These are phyloP conservation scores for Melanotaenia maccullochi DNA, from an alignment of 2,797 vertebrate genomes.

Conservation along the genomic window DNA sequence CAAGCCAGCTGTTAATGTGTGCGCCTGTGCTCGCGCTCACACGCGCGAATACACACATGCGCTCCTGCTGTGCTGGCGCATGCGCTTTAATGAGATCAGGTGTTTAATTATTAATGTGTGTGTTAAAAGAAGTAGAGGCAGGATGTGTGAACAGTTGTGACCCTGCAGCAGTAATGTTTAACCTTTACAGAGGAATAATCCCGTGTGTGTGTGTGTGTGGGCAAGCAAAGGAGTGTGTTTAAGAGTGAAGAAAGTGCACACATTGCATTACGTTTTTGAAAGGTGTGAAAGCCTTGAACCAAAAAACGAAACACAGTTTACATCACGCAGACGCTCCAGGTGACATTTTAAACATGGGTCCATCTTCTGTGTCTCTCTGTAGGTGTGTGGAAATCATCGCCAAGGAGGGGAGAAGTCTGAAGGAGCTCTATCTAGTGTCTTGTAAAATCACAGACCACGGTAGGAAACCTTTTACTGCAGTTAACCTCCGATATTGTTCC, in stretches of 20 bases:
- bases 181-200: constrained; percentile 62
- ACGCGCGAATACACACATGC: constrained; percentile 15
- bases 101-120: constrained; percentile 79
- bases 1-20: constrained; percentile 15
- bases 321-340: constrained; percentile 2
- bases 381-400: constrained; percentile 99
- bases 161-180: constrained; percentile 70
- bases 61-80: constrained; percentile 30
- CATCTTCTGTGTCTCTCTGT: constrained; percentile 63
- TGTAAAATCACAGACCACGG: constrained; percentile 99
- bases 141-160: constrained; percentile 63
- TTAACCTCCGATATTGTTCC: constrained; percentile 60
- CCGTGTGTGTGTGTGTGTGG: constrained; percentile 2
- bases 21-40: not conserved
- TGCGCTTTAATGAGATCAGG: constrained; percentile 73
- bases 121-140: constrained; percentile 62
- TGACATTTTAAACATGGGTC: constrained; percentile 53
- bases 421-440: constrained; percentile 97
- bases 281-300: constrained; percentile 23
- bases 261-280: constrained; percentile 24
- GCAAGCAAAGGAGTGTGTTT: not conserved
- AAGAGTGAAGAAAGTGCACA: not conserved
- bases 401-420: constrained; percentile 94
- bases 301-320: constrained; percentile 32
- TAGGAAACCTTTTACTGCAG: constrained; percentile 80